Conservation (phyloP, 2,113 vertebrate genomes). For the Xiphophorus hellerii region DNA sequence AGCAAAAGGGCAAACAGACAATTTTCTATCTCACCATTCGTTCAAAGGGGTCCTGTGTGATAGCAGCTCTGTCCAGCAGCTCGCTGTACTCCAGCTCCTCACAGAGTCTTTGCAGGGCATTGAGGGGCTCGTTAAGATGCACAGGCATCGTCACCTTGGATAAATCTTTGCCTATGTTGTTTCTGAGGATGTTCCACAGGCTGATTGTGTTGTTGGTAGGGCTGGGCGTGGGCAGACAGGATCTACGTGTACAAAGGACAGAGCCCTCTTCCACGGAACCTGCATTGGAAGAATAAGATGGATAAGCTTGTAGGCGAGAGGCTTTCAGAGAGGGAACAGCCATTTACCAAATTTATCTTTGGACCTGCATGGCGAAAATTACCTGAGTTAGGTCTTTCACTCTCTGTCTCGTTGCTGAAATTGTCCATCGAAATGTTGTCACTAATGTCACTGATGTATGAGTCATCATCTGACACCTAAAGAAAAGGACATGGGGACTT, state of each 20-base stretch:
- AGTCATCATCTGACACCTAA: constrained; percentile 95
- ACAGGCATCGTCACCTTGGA: constrained; percentile 98
- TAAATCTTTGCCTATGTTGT: constrained; percentile 97
- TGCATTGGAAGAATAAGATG: constrained; percentile 14
- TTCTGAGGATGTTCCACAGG: constrained; percentile 96
- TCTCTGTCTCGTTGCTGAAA: constrained; percentile 88
- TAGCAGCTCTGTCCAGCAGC: constrained; percentile 88
- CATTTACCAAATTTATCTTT: neutral
- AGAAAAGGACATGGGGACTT: constrained; percentile 35
- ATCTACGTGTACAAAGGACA: constrained; percentile 75
- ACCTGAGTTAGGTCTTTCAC: constrained; percentile 88
- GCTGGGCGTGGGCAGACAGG: constrained; percentile 85
- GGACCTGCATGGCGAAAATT: neutral
- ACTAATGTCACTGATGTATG: constrained; percentile 95
- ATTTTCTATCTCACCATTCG: constrained; percentile 86
- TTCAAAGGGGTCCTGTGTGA: constrained; percentile 81
- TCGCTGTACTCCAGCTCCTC: constrained; percentile 98
- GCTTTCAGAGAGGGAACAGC: neutral
- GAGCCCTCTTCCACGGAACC: constrained; percentile 79
- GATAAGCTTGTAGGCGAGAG: neutral
- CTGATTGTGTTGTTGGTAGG: constrained; percentile 91
- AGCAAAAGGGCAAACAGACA: neutral
- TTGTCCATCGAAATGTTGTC: constrained; percentile 96
- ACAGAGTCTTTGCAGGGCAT: constrained; percentile 93
- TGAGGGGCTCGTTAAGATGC: constrained; percentile 93